Conservation (phyloP, 2,797 vertebrate genomes). For the Galago senegalensis region DNA sequence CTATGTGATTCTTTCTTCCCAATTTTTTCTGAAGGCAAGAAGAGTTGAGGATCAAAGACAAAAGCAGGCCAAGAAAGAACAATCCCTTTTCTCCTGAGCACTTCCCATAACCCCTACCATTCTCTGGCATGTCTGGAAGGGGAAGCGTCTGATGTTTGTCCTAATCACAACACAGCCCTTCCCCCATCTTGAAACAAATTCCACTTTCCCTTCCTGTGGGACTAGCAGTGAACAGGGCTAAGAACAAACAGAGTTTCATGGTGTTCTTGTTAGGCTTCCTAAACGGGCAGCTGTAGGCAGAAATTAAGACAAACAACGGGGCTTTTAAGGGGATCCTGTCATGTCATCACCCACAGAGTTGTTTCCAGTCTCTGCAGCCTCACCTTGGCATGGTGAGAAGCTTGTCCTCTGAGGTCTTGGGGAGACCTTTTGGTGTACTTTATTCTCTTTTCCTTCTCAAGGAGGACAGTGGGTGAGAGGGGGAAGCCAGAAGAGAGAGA, state of each 20-base stretch:
- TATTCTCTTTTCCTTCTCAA: constrained; percentile 28
- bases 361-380: not conserved
- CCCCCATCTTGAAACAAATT: constrained; percentile 33
- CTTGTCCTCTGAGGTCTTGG: not conserved
- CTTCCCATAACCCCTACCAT: not conserved
- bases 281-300: constrained; percentile 32
- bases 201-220: constrained; percentile 33
- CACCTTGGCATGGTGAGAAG: not conserved
- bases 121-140: constrained; percentile 7
- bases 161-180: constrained; percentile 23
- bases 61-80: not conserved
- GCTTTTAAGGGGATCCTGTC: constrained; percentile 25
- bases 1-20: not conserved
- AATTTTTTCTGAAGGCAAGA: not conserved
- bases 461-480: not conserved
- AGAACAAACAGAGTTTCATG: constrained; percentile 66
- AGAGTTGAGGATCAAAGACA: constrained; percentile 17
- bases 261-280: constrained; percentile 64
- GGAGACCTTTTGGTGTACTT: not conserved
- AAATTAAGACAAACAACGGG: constrained; percentile 28
- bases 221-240: constrained; percentile 46
- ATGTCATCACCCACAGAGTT: not conserved
- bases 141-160: constrained; percentile 41
- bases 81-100: not conserved
- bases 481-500: rapidly evolving